phyloP scores from a whole-genome alignment of 2,888 invertebrate genomes.

The Luffia ferchaultella region DNA sequence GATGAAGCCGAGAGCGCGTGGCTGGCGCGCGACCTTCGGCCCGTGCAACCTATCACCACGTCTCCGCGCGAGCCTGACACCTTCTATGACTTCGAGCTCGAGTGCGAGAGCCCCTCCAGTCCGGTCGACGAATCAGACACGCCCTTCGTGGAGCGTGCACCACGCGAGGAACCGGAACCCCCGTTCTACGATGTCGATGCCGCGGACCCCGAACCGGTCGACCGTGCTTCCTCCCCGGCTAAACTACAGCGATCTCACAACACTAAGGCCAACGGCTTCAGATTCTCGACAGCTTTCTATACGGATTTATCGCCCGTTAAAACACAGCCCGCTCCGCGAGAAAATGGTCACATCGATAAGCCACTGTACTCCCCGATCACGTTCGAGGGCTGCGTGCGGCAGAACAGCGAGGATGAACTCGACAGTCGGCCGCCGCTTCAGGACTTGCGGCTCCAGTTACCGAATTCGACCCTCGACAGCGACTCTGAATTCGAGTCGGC shows the following conservation, averaged over 20 bases:
- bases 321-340: constrained; percentile 43
- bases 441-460: constrained; percentile 28
- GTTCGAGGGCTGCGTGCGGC: constrained; percentile 53
- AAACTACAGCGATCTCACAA: constrained; percentile 55
- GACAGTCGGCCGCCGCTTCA: constrained; percentile 26
- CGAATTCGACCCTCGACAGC: constrained; percentile 36
- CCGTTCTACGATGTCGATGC: constrained; percentile 61
- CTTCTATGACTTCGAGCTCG: constrained; percentile 71
- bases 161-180: constrained; percentile 61
- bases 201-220: constrained; percentile 47
- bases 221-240: constrained; percentile 28
- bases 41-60: constrained; percentile 23
- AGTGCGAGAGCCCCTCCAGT: constrained; percentile 74
- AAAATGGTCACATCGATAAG: constrained; percentile 51
- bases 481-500: constrained; percentile 59
- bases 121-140: constrained; percentile 69
- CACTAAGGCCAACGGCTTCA: constrained; percentile 51
- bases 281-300: constrained; percentile 46
- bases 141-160: constrained; percentile 60
- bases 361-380: constrained; percentile 51
- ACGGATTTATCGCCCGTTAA: constrained; percentile 48
- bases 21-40: constrained; percentile 36
- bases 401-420: constrained; percentile 46
- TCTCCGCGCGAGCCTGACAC: constrained; percentile 58
- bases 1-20: constrained; percentile 49